These are phyloP conservation scores for Leptarthrus brevirostris DNA, from an alignment of 2,888 invertebrate genomes.

Conservation along the genomic window DNA sequence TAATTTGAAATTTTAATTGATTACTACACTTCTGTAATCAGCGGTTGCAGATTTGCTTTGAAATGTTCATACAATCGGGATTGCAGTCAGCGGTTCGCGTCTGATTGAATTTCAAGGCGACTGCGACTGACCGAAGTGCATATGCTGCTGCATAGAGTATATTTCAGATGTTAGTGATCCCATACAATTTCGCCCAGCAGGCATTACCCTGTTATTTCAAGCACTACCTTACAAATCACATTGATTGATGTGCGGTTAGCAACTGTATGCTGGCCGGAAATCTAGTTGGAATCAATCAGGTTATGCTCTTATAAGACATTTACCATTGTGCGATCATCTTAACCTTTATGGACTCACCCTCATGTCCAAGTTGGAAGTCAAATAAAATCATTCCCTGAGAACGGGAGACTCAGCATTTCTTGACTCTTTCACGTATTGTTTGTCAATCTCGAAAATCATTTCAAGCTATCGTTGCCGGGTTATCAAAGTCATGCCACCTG, in stretches of 20 bases:
- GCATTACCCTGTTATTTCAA: neutral
- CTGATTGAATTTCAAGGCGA: neutral
- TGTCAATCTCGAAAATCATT: neutral
- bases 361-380: no score
- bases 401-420: no score
- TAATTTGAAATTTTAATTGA: slow-evolving; percentile 14
- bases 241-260: slow-evolving; percentile 17
- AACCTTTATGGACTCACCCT: neutral
- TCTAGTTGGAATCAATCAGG: neutral
- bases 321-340: neutral
- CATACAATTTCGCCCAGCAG: neutral
- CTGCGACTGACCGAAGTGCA: neutral
- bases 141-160: neutral
- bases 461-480: neutral
- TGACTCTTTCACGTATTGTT: slow-evolving; percentile 24
- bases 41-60: neutral
- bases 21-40: neutral
- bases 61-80: neutral
- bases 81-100: neutral
- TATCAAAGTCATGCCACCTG: neutral
- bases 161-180: no score
- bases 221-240: neutral
- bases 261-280: neutral
- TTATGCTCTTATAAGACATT: neutral
- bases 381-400: no score